These are phyloP conservation scores for Leptinotarsa lineolata DNA, from an alignment of 1,140 invertebrate species.

Conservation along the genomic window DNA sequence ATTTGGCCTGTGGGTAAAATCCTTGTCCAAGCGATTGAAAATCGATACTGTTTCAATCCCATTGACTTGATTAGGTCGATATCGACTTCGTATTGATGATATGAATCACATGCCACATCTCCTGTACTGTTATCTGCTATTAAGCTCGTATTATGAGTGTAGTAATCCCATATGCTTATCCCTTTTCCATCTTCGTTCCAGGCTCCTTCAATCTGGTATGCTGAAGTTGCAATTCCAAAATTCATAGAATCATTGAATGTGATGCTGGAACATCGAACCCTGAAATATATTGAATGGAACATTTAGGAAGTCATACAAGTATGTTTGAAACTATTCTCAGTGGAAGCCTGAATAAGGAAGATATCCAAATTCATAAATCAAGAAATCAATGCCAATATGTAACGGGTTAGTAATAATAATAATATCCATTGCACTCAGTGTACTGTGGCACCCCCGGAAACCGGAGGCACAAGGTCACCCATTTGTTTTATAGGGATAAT, in stretches of 20 bases:
- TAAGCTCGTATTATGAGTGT: constrained; percentile 47
- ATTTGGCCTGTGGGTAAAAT: constrained; percentile 57
- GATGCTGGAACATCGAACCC: too few species aligned
- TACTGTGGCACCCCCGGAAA: too few species aligned
- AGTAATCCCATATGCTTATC: constrained; percentile 64
- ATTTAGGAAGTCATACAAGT: too few species aligned
- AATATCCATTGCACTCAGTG: too few species aligned
- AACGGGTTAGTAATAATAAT: too few species aligned
- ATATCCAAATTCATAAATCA: too few species aligned
- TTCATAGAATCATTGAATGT: constrained; percentile 51
- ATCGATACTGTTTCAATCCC: constrained; percentile 59
- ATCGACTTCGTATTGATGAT: constrained; percentile 69
- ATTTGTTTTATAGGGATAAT: too few species aligned
- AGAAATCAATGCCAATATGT: too few species aligned
- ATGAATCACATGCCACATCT: constrained; percentile 73
- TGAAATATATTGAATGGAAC: too few species aligned
- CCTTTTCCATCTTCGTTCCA: constrained; percentile 55
- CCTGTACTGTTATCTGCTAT: constrained; percentile 49
- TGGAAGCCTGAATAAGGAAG: too few species aligned
- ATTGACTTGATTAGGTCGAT: constrained; percentile 63
- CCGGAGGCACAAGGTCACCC: too few species aligned
- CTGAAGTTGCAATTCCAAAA: constrained; percentile 54
- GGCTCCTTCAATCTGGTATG: constrained; percentile 59
- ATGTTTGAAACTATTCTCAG: too few species aligned
- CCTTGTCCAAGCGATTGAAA: constrained; percentile 66